These are phyloP conservation scores for Greenwoodochromis staneri DNA, from an alignment of 2,113 vertebrate species.

Conservation along the genomic window DNA sequence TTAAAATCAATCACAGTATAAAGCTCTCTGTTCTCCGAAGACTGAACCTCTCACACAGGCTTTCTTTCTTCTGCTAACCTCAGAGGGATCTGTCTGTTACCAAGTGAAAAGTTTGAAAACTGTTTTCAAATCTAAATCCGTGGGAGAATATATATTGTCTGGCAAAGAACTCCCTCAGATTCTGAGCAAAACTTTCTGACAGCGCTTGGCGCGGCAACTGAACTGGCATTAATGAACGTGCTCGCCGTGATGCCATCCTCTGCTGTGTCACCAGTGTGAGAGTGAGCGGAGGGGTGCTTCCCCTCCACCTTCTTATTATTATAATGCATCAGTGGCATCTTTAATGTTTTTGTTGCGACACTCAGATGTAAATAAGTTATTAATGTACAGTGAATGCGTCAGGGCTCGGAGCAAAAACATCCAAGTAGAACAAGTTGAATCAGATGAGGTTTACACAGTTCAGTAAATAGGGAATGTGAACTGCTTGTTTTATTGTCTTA, in stretches of 20 bases:
- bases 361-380: background rate
- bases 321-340: background rate
- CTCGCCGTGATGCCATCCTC: background rate
- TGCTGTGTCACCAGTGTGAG: background rate
- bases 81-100: background rate
- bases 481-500: background rate
- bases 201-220: background rate
- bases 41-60: background rate
- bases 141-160: background rate
- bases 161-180: background rate
- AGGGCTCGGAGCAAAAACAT: background rate
- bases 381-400: background rate
- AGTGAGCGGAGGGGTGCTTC: background rate
- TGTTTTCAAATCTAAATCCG: background rate
- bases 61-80: background rate
- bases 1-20: constrained; percentile 49
- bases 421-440: background rate
- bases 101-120: constrained; percentile 1
- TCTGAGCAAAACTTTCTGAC: background rate
- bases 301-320: background rate
- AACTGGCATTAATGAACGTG: background rate
- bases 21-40: constrained; percentile 14
- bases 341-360: background rate
- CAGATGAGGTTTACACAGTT: background rate
- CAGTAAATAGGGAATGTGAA: background rate